These are phyloP conservation scores for Cerastis leucographa DNA, from an alignment of 2,888 invertebrate genomes.

Conservation along the genomic window DNA sequence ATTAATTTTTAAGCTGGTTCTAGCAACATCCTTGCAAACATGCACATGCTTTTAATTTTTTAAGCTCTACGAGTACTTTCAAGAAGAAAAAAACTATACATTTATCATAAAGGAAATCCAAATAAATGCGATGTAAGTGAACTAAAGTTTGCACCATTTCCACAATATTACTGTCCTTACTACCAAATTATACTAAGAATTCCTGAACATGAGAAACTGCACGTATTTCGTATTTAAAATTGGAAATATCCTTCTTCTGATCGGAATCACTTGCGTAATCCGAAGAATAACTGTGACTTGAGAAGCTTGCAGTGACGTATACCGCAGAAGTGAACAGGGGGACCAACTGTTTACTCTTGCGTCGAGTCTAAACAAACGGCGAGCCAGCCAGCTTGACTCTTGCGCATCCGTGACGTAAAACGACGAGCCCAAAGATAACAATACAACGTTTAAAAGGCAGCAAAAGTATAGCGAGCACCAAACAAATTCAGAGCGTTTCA, in stretches of 20 bases:
- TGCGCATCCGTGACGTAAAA: constrained; percentile 69
- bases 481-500: constrained; percentile 65
- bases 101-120: not conserved
- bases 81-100: not conserved
- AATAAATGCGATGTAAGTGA: not conserved
- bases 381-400: constrained; percentile 70
- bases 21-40: not conserved
- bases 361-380: constrained; percentile 59
- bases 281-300: constrained; percentile 15
- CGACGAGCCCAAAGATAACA: constrained; percentile 71
- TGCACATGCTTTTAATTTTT: not conserved
- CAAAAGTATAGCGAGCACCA: constrained; percentile 56
- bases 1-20: not conserved
- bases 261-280: constrained; percentile 8
- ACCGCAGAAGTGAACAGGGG: constrained; percentile 29
- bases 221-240: constrained; percentile 35
- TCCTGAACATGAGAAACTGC: constrained; percentile 32
- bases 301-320: constrained; percentile 42
- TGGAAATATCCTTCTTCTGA: constrained; percentile 35
- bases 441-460: constrained; percentile 75
- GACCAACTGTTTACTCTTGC: constrained; percentile 45
- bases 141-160: not conserved
- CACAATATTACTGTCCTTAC: not conserved
- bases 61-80: not conserved
- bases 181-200: constrained; percentile 3